Percentiles rank a stretch among this genome's conserved stretches.
Evolutionary conservation across 92 coral and sea anemone genomes (phyloP).

Genomic region (Micromussa lordhowensis): DNA sequence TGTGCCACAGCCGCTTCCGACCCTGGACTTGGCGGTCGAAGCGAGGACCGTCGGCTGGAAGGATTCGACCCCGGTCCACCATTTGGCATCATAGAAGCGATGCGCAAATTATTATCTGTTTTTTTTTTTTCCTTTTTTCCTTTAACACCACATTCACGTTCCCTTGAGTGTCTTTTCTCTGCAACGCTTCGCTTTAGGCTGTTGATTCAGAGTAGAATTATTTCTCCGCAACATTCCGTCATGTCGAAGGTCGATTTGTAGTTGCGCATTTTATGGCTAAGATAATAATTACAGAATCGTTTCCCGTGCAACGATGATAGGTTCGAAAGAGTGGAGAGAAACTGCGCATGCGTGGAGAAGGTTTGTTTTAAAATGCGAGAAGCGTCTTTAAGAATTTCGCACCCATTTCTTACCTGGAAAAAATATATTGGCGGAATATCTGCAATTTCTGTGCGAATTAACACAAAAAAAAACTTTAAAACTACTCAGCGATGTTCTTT

Average conservation of each 20-base stretch:
- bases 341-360: conserved; percentile 26
- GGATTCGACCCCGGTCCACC: conserved; percentile 31
- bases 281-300: background rate
- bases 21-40: conserved; percentile 74
- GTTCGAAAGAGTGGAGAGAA: background rate
- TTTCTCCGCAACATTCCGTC: background rate
- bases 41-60: conserved; percentile 62
- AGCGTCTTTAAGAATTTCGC: background rate
- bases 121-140: background rate
- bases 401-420: background rate
- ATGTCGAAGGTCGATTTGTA: background rate
- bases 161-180: background rate
- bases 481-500: background rate
- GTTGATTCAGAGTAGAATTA: background rate
- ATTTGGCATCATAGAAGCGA: background rate
- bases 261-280: background rate
- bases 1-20: conserved; percentile 14
- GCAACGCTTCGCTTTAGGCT: background rate
- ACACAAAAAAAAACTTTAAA: background rate
- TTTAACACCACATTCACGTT: background rate
- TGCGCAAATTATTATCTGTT: background rate
- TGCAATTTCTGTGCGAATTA: background rate
- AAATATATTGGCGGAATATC: background rate
- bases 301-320: background rate
- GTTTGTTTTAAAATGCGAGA: background rate